Base-by-base conservation (phyloP, 2,113 vertebrate genomes). In the Grantiella picta region DNA sequence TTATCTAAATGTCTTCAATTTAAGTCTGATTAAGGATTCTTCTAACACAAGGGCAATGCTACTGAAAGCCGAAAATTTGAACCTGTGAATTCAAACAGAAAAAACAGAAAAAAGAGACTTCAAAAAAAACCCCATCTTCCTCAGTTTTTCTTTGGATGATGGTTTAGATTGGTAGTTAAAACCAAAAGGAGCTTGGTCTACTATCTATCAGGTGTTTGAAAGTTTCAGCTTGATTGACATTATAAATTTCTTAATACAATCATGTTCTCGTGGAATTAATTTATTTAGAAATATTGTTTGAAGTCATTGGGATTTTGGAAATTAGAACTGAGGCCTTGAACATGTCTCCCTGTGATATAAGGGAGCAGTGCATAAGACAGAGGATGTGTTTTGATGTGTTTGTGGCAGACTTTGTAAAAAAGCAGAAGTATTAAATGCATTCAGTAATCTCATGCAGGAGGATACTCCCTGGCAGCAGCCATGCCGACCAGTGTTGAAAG, bases 51-150 rank as follows among this genome's bases (percentile, higher is more conserved):
- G 4, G 31, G 0, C 24, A 56, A 52, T 8, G 3, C 22, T 86
- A 18, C 21, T 56, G 33, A 65, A 80, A 49, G 25, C 5, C 54
- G 44, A 70, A 81, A 53, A 11, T 21, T 53, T 61, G 4, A 53
- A 15, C 11, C 35, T 45, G 10, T 29, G 38, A 71, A 75, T 31
- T 78, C 49, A 66, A 87, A 53, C 17, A 60, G 12, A 29, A 70
- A 87, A 70, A 18, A 76, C 7, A 42, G 28, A 35, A 71, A 86
- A 92, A 57, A 5, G 2, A 28, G 4, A 15, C 45, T 73, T 31
- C 20, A 28, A 21, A 31, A 68, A n/a, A 56, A 5, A 2, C 1
- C 3, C 1, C 33, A 5, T 18, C 5, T 80, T 86, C 18, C 6
- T 86, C 47, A 35, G 4, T 20, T 83, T 64, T 68, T 9, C 12